Evolutionary conservation across 64 coral and sea anemone genomes (phyloP).

Genomic region (Stylophora pistillata): DNA sequence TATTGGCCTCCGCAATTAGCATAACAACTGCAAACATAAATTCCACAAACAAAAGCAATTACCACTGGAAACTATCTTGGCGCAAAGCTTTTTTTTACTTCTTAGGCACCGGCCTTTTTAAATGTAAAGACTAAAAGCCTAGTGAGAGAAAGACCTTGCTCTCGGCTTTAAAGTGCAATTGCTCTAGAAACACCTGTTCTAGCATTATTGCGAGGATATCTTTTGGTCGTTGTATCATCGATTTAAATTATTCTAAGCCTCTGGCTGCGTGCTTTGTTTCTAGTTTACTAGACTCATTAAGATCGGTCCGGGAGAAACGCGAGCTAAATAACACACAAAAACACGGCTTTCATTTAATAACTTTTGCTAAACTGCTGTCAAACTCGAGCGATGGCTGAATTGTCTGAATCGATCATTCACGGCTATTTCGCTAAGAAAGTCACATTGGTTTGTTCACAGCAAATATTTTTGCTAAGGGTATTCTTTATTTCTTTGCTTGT

Average conservation of each 20-base stretch:
- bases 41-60: constrained; percentile 96
- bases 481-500: neutral
- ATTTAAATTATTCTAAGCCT: constrained; percentile 15
- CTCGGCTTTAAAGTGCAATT: neutral
- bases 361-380: constrained; percentile 86
- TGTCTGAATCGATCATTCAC: constrained; percentile 65
- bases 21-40: constrained; percentile 85
- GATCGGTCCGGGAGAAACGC: constrained; percentile 28
- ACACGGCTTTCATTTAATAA: constrained; percentile 81
- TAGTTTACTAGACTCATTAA: constrained; percentile 61
- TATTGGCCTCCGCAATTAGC: constrained; percentile 81
- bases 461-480: constrained; percentile 70
- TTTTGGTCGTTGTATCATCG: constrained; percentile 15
- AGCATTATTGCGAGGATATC: constrained; percentile 1
- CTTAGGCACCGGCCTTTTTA: constrained; percentile 30
- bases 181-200: neutral
- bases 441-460: constrained; percentile 19
- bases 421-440: constrained; percentile 46
- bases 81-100: constrained; percentile 22
- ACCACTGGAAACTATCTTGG: constrained; percentile 62
- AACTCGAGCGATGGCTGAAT: constrained; percentile 77
- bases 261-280: constrained; percentile 43
- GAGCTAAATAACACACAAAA: constrained; percentile 50
- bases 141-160: neutral
- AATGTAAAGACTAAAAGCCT: neutral